Base-by-base conservation (phyloP, 2,113 vertebrate genomes). In the Ardeotis arabs region DNA sequence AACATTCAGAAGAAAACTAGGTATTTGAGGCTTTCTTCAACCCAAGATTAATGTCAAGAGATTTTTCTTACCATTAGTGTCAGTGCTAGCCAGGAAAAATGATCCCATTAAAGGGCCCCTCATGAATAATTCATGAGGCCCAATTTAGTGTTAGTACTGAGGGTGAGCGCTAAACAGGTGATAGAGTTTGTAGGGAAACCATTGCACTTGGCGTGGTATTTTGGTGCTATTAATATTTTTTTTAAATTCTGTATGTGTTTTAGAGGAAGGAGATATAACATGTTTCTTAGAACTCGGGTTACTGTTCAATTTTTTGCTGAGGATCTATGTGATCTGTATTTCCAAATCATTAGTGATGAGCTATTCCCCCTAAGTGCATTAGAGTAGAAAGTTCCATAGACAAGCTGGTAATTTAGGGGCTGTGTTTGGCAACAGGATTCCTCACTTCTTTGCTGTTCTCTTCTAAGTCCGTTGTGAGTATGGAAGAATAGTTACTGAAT, bases 1-100 rank as follows among this genome's bases (percentile, higher is more conserved):
- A 90, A 90, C 84, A 79, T 87, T 93, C 86, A 84, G 95, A 97
- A 87, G 95, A 96, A 98, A 98, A 97, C 96, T 93, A 96, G 94
- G 95, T 98, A 96, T 92, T 96, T 93, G 93, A 91, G 95, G 89
- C 95, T 97, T 98, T 98, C 97, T 96, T 97, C 96, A 97, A 96
- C 91, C 84, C 69, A 96, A 97, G 97, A 98, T 97, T 97, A 98
- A 98, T 98, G 97, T 95, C 95, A 95, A 97, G 97, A 98, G 97
- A 97, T 98, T 97, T 98, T 97, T 97, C 97, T 98, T 94, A 97
- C 95, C 97, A 98, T 98, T 98, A 98, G 96, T 98, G 97, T 98
- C 98, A 98, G 94, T 85, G 73, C 91, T 97, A 97, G 97, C 93
- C 73, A 96, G 97, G 89, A 98, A 98, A 98, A 98, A 98, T 97